Conservation (phyloP, 1,140 invertebrate genomes). For the Listronotus oregonensis region DNA sequence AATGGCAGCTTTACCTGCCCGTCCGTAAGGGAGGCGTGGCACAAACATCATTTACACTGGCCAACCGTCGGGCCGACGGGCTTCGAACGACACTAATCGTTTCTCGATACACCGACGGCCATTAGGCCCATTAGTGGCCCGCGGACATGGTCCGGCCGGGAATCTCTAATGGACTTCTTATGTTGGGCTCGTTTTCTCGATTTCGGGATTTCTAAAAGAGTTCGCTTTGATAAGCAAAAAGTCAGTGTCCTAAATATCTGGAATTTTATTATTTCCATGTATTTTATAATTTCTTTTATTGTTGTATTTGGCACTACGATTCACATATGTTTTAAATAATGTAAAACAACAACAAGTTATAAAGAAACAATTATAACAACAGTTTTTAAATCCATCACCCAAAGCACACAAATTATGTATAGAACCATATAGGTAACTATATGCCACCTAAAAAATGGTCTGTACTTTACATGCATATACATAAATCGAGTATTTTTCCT, state of each 20-base stretch:
- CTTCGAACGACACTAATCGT: constrained; percentile 48
- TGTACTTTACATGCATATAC: no score
- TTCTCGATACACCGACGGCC: constrained; percentile 52
- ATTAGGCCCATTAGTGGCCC: constrained; percentile 47
- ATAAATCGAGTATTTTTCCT: no score
- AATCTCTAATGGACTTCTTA: constrained; percentile 35
- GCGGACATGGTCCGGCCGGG: constrained; percentile 23
- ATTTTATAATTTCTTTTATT: no score
- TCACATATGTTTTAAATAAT: no score
- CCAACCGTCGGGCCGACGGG: constrained; percentile 49
- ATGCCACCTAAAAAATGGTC: no score
- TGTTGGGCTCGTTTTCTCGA: constrained; percentile 22
- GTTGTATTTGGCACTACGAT: no score
- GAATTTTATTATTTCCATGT: no score
- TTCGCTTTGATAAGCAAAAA: neutral
- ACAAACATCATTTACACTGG: constrained; percentile 53
- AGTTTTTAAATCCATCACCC: no score
- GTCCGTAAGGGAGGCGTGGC: constrained; percentile 53
- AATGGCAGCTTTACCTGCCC: constrained; percentile 51
- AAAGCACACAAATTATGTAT: no score
- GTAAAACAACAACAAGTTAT: no score
- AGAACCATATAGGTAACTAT: no score
- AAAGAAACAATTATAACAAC: no score
- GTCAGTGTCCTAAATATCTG: neutral
- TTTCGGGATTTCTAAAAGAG: constrained; percentile 5